These are phyloP conservation scores for Haemorhous mexicanus DNA, from an alignment of 2,113 vertebrate species.

Conservation along the genomic window DNA sequence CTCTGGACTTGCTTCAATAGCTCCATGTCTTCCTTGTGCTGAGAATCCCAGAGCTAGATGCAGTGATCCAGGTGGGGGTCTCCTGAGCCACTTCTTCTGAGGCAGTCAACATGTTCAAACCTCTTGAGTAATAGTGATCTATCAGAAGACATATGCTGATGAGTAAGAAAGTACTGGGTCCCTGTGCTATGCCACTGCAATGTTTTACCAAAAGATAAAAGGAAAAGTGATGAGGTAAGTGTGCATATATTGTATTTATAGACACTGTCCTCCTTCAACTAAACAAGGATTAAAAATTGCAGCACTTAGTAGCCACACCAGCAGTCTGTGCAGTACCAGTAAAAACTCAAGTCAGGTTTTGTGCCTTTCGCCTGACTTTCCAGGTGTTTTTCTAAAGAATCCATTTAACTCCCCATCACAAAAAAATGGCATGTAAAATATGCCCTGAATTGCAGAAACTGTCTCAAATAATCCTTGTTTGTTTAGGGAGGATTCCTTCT, in stretches of 20 bases:
- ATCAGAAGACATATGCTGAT: background rate
- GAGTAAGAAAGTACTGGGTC: background rate
- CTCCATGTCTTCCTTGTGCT: background rate
- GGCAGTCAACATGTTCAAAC: background rate
- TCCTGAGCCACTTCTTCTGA: background rate
- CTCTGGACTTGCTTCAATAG: background rate
- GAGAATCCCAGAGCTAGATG: background rate
- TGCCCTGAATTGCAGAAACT: background rate
- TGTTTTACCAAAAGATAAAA: background rate
- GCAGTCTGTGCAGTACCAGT: background rate
- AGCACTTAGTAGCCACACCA: background rate
- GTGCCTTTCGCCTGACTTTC: background rate
- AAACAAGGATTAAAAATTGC: background rate
- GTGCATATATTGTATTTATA: background rate
- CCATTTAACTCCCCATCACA: background rate
- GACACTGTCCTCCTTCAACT: background rate
- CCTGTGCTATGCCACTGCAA: background rate
- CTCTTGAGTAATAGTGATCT: background rate
- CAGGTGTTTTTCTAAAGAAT: background rate
- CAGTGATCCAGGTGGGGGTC: background rate
- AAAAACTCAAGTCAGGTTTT: background rate
- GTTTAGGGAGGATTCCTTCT: slow-evolving; percentile 27
- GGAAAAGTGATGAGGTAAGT: background rate
- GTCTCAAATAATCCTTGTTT: slow-evolving; percentile 20
- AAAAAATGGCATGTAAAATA: background rate